Evolutionary conservation across 2,888 invertebrate species (phyloP), one percentile per base, ranked within the genome.

Genomic region (Ctena decussata): DNA sequence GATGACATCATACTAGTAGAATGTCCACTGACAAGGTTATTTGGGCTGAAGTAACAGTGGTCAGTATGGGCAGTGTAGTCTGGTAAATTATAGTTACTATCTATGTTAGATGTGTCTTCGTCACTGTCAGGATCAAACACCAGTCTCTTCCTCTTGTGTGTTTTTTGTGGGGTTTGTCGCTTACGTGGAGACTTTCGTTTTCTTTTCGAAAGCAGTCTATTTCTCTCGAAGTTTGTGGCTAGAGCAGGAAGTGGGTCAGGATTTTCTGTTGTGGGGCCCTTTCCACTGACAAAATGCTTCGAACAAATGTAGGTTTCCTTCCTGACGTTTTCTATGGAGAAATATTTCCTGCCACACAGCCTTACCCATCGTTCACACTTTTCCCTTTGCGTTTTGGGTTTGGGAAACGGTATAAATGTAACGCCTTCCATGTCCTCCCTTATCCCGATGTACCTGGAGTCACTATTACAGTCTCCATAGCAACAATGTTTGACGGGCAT

Each of bases 241-340:
- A 21, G 24, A n/a, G 77, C 78, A 24, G 78, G 82, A 18, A 83
- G 44, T 21, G 82, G 74, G 27, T 83, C 75, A 39, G 75, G 78
- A 49, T 78, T 24, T 12, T 72, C 70, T 12, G 30, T 24, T 39
- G 74, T 78, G 27, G 71, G 76, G 35, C 83, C 76, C 11, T 75
- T 74, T 27, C 71, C 76, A 32, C 75, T 79, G 27, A 70, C 60
- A 46, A 83, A 83, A 57, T 83, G 78, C 57, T 77, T 78, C 21
- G 44, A 71, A 41, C 83, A 83, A 46, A 83, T 83, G 24, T 79
- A 83, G 5, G 75, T 80, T 53, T 78, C 75, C 44, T 74, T 80
- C 24, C 21, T 82, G 0, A 81, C 37, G 11, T 65, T 60, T 41
- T 41, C 15, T 32, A 71, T 24, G 3, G 24, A 30, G 32, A 49